Percentiles rank a stretch among this genome's conserved stretches.
Evolutionary conservation across 2,888 invertebrate species (phyloP).

Genomic region (Chalcis sispes): DNA sequence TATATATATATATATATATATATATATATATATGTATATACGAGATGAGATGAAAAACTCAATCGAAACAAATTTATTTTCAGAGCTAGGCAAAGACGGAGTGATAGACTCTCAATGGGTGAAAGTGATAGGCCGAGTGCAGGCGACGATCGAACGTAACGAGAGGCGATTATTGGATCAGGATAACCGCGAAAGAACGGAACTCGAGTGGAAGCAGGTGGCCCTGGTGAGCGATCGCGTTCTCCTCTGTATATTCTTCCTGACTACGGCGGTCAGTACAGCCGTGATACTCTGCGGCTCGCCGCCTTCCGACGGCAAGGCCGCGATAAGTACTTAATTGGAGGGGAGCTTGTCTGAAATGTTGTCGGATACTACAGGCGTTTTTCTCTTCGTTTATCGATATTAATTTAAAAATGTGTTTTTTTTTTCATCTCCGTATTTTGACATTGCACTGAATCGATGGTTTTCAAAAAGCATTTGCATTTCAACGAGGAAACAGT

Average conservation of each 20-base stretch:
- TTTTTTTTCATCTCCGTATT: too few relatives aligned
- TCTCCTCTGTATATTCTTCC: slow-evolving; percentile 85
- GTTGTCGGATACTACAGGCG: neutral
- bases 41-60: too few relatives aligned
- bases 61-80: neutral
- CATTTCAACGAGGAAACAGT: too few relatives aligned
- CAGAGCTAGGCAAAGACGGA: slow-evolving; percentile 66
- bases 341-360: neutral
- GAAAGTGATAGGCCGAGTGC: slow-evolving; percentile 83
- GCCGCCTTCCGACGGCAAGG: slow-evolving; percentile 74
- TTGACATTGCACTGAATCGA: too few relatives aligned
- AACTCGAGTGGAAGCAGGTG: slow-evolving; percentile 88
- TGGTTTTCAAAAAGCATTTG: too few relatives aligned
- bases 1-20: too few relatives aligned
- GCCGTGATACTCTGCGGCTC: slow-evolving; percentile 86
- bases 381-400: too few relatives aligned
- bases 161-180: slow-evolving; percentile 88
- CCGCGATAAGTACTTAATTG: slow-evolving; percentile 8
- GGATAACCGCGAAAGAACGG: slow-evolving; percentile 87
- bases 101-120: slow-evolving; percentile 82
- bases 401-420: too few relatives aligned
- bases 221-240: slow-evolving; percentile 90
- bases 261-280: slow-evolving; percentile 87
- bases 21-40: too few relatives aligned
- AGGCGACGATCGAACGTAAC: slow-evolving; percentile 87